Evolutionary conservation across 2,113 vertebrate species (phyloP), one percentile per base, ranked within the genome.

Genomic region (Zingel zingel): DNA sequence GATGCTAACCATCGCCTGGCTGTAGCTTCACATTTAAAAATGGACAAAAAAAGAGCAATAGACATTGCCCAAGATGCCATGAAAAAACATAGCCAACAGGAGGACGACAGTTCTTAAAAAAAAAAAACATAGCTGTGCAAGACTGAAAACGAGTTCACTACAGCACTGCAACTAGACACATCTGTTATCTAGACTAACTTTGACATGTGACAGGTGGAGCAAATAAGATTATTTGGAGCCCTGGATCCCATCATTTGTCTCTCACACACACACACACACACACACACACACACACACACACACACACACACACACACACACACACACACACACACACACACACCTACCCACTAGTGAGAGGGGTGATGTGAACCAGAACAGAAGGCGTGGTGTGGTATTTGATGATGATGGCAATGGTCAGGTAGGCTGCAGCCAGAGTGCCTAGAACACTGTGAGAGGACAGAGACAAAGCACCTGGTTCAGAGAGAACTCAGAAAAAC

Each of bases 401-500:
- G 61, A 97, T 54, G 59, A 96, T 61, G 59, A 98, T 89, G 54
- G 96, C 95, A 12, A 94, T 66, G 21, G 96, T 96, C 91, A 98
- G 93, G 89, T 97, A 97, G 82, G 94, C 95, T 0, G 97, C 96
- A 0, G 97, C 96, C 85, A 98, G 78, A 0, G 97, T 98, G 4
- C 97, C 97, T 36, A 98, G 92, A 68, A 96, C 95, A 80, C 97
- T 97, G 13, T 39, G 64, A 70, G 78, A 68, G 58, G 51, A 90
- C 58, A 82, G 39, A 84, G 64, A 74, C 48, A 58, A 39, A 72
- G 78, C 0, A 0, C 1, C 5, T 4, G 47, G 10, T 62, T 89
- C 58, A 85, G n/a, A 77, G 33, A 69, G 16, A 68, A 21, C 68
- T 65, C 50, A 18, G 2, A 58, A 16, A 14, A 27, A 43, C 50